These are phyloP conservation scores for Octonoba sinensis DNA, from an alignment of 2,888 invertebrate genomes.

Conservation along the genomic window DNA sequence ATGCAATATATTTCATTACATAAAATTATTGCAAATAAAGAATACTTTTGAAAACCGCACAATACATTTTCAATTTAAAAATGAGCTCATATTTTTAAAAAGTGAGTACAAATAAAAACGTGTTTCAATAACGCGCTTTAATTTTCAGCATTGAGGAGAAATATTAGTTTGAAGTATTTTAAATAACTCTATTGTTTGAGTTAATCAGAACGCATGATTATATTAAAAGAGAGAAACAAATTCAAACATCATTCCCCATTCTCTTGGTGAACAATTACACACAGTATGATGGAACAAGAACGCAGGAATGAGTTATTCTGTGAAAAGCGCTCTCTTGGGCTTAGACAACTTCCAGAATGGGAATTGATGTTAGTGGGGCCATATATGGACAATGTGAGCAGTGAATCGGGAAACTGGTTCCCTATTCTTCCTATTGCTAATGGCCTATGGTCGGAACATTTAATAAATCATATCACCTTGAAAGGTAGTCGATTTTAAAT, in stretches of 20 bases:
- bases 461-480: constrained; percentile 49
- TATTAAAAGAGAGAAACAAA: not conserved
- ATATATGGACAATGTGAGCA: constrained; percentile 17
- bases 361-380: constrained; percentile 21
- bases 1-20: no score
- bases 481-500: constrained; percentile 55
- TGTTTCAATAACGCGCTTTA: no score
- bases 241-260: constrained; percentile 10
- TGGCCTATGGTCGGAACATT: constrained; percentile 35
- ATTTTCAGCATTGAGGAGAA: no score
- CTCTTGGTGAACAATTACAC: not conserved
- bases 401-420: constrained; percentile 51
- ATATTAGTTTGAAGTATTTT: no score
- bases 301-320: no score
- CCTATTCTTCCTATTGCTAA: constrained; percentile 28
- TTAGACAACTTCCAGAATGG: constrained; percentile 24
- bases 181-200: no score
- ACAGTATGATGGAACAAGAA: no score
- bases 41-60: not conserved
- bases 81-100: not conserved
- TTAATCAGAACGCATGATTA: no score
- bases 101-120: not conserved
- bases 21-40: no score
- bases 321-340: no score
- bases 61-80: no score